phyloP scores from a whole-genome alignment of 2,888 invertebrate genomes.

The Dryocosmus kuriphilus region DNA sequence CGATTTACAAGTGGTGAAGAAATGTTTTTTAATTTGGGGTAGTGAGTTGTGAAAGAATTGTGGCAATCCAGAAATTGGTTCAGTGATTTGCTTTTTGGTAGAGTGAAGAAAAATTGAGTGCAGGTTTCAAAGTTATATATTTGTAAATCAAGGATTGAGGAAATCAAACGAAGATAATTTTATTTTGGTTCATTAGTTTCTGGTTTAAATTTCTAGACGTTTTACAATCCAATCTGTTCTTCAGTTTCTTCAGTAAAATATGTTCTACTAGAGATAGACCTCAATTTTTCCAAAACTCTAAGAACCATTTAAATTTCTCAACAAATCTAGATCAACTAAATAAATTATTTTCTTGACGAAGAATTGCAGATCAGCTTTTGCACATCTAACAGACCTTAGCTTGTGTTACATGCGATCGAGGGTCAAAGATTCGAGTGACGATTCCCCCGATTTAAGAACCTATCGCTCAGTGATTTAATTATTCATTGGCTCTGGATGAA shows the following conservation, averaged over 20 bases:
- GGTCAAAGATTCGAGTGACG: constrained; percentile 60
- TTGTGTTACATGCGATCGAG: constrained; percentile 37
- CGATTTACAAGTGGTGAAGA: constrained; percentile 1
- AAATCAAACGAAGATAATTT: not conserved
- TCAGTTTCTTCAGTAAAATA: no score
- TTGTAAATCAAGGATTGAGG: not conserved
- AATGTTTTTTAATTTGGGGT: not conserved
- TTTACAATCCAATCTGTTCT: not conserved
- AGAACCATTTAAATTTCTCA: not conserved
- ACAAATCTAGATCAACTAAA: not conserved
- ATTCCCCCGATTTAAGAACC: constrained; percentile 25
- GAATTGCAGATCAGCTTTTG: constrained; percentile 14
- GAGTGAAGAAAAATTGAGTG: not conserved
- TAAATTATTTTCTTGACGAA: not conserved
- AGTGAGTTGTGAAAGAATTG: constrained; percentile 10
- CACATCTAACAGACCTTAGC: constrained; percentile 12
- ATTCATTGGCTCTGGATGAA: not conserved
- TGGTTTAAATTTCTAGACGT: not conserved
- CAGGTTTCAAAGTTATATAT: not conserved
- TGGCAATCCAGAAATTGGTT: not conserved
- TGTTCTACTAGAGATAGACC: not conserved
- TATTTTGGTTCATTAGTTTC: not conserved
- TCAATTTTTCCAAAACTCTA: not conserved
- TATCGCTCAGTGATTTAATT: not conserved
- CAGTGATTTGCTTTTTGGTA: not conserved